Evolutionary conservation across 2,797 vertebrate species (phyloP).

Genomic region (Macrochelys suwanniensis): DNA sequence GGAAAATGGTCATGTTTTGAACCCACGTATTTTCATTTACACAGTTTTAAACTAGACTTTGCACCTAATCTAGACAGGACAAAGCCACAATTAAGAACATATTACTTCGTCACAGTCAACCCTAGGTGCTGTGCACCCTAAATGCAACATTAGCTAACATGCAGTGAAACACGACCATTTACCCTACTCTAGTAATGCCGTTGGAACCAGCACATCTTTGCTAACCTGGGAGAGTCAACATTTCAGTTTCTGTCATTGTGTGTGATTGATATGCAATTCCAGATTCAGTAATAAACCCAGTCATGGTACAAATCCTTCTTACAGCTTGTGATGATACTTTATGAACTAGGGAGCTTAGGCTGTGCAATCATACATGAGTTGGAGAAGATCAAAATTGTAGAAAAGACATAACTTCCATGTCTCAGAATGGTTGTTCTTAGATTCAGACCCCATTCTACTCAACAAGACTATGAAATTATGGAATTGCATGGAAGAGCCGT

Average conservation of each 20-base stretch:
- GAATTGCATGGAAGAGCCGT: background rate
- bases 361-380: background rate
- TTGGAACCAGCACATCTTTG: background rate
- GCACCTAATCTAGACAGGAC: background rate
- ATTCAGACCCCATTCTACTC: background rate
- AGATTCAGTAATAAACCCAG: background rate
- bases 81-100: background rate
- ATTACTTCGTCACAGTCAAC: background rate
- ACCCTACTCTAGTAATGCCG: background rate
- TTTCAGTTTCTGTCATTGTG: background rate
- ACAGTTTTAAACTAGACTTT: background rate
- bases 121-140: background rate
- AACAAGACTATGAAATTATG: background rate
- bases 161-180: background rate
- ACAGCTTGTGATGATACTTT: background rate
- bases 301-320: background rate
- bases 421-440: background rate
- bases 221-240: background rate
- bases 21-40: background rate
- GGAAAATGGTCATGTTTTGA: conserved; percentile 32
- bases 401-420: background rate
- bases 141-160: background rate
- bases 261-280: background rate
- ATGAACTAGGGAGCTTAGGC: background rate
- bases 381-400: background rate